These are phyloP conservation scores for Dendrolimus pini DNA, from an alignment of 2,888 invertebrate species.

Conservation along the genomic window DNA sequence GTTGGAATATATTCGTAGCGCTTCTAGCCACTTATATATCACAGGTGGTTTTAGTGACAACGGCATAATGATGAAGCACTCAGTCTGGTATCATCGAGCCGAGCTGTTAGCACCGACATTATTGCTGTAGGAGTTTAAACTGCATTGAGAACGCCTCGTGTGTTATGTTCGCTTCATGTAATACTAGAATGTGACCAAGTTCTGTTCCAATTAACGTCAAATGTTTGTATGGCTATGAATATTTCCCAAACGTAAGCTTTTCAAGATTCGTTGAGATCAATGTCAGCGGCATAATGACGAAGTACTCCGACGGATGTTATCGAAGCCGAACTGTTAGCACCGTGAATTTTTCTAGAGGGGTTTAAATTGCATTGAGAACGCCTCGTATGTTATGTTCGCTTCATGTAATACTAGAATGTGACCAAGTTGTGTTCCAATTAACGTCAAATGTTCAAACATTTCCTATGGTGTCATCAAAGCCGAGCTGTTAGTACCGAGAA, in stretches of 20 bases:
- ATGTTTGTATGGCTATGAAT: too few species aligned
- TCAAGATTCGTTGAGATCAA: too few species aligned
- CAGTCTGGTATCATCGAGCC: conserved; percentile 14
- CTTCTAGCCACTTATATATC: not conserved
- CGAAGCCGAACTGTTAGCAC: conserved; percentile 6
- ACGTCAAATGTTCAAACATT: conserved; percentile 12
- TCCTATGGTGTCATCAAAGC: conserved; percentile 13
- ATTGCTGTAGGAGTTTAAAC: not conserved
- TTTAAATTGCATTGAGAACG: too few species aligned
- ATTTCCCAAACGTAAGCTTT: too few species aligned
- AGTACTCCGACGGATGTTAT: conserved; percentile 18
- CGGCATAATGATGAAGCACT: conserved; percentile 21
- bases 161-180: not conserved
- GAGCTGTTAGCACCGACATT: conserved; percentile 3
- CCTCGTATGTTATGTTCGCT: too few species aligned
- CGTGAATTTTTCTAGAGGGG: too few species aligned
- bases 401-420: too few species aligned
- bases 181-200: too few species aligned
- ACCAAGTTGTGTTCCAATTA: too few species aligned
- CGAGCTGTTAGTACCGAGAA: conserved; percentile 3
- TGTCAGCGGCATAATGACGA: conserved; percentile 17
- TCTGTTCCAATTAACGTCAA: too few species aligned
- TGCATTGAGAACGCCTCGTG: not conserved
- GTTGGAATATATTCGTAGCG: not conserved
- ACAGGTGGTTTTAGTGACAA: conserved; percentile 4